phyloP scores from a whole-genome alignment of 2,888 invertebrate species.

The Spodoptera littoralis region DNA sequence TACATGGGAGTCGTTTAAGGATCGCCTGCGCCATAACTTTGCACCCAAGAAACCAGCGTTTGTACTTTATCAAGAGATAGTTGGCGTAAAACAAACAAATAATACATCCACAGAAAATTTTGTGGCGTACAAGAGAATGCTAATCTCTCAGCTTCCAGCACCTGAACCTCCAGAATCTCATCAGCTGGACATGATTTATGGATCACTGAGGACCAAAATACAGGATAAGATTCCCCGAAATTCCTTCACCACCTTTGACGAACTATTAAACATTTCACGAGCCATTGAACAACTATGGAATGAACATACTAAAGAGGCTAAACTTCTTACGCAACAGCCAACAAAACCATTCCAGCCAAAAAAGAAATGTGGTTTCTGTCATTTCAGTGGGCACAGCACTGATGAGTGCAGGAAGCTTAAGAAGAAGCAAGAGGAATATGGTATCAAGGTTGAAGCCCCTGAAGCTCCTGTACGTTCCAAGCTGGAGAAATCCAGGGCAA shows the following conservation, averaged over 20 bases:
- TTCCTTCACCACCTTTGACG: conserved; percentile 5
- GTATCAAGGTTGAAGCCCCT: neutral
- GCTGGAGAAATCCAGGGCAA: too few species aligned
- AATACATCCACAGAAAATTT: neutral
- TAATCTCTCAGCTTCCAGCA: conserved; percentile 8
- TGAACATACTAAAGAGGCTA: neutral
- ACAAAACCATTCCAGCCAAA: neutral
- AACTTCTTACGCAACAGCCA: neutral
- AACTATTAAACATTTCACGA: conserved; percentile 12
- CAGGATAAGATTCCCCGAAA: conserved; percentile 3
- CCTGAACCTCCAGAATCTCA: conserved; percentile 14
- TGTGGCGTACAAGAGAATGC: conserved; percentile 11
- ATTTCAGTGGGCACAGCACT: neutral
- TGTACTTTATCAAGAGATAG: neutral
- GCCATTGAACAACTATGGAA: conserved; percentile 6
- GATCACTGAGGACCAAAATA: conserved; percentile 1
- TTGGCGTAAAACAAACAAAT: neutral
- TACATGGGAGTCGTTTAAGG: conserved; percentile 1
- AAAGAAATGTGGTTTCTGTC: conserved; percentile 12
- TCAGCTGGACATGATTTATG: conserved; percentile 20
- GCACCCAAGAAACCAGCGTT: conserved; percentile 11
- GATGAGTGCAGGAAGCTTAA: conserved; percentile 9
- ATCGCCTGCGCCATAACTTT: conserved; percentile 13
- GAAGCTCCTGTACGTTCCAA: neutral
- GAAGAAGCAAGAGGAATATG: neutral